Evolutionary conservation across 2,797 vertebrate genomes (phyloP), one percentile per base, ranked within the genome.

Genomic region (Hemitrygon akajei): DNA sequence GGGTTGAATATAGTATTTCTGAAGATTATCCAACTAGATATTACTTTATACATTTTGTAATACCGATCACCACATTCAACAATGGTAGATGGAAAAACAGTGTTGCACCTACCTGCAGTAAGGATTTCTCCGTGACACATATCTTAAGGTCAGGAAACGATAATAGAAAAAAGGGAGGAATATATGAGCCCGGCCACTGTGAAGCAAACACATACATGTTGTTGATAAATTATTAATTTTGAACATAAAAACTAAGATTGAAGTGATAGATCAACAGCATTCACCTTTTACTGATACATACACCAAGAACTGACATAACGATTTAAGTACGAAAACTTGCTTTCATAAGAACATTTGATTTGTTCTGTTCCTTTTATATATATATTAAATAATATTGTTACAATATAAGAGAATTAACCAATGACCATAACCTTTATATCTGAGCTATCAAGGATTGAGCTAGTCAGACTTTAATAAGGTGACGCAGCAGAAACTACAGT

Each of bases 101-200:
- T 40, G 47, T 93, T 75, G 16, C 12, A 93, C 94, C 25, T 91
- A 94, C 94, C 94, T 86, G 69, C 94, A 94, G 87, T 94, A 94
- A 25, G 94, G 94, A 63, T 94, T 94, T 69, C 94, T 86, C 16
- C 94, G 87, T 22, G 94, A 94, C 20, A 63, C 87, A 27, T 94
- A 94, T 12, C 94, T 84, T 91, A 94, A 76, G 30, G 94, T 94
- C 94, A 94, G 87, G 87, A 94, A 94, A 91, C 94, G 94, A 91
- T 94, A 94, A 71, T 94, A 94, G 82, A 94, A 94, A 77, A 94
- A 94, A 9, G 94, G 94, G 81, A 94, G 87, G 82, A 94, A 94
- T 91, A 94, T 77, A 76, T 91, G 82, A 91, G 81, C 69, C 66
- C 89, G 94, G 75, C 94, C 94, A 66, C 94, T 94, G 94, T 91